Evolutionary conservation across 2,113 vertebrate species (phyloP).

Genomic region (cattle (Bos taurus)): ARS-UCD2.0 NC_037346.1:21366501-21367000

Average conservation of each 20-base stretch:
- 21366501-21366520: conserved; percentile 18
- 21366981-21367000: conserved; percentile 6
- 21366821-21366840: background rate
- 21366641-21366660: background rate
- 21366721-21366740: background rate
- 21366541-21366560: background rate
- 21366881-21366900: background rate
- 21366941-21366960: conserved; percentile 33
- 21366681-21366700: background rate
- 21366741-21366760: background rate
- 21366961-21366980: conserved; percentile 1
- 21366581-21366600: background rate
- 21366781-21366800: background rate
- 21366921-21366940: background rate
- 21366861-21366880: background rate
- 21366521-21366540: background rate
- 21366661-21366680: background rate
- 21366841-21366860: background rate
- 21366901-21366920: background rate
- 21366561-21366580: background rate
- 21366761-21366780: background rate
- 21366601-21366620: background rate
- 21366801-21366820: background rate
- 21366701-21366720: conserved; percentile 31
- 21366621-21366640: background rate